Evolutionary conservation across 2,113 vertebrate genomes (phyloP).

Genomic region (Euleptes europaea): DNA sequence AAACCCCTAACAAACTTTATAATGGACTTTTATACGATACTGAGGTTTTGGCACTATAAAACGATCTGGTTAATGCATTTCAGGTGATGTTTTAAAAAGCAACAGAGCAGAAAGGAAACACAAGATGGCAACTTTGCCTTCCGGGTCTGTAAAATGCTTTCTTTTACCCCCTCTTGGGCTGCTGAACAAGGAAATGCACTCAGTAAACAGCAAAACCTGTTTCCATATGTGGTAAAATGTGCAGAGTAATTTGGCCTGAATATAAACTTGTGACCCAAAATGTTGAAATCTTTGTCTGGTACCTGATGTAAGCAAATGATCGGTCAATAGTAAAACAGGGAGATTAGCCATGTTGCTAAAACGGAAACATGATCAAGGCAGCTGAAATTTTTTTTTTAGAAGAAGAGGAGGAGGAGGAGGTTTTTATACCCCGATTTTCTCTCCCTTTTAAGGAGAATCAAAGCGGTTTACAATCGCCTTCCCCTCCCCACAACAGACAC

Average conservation of each 20-base stretch:
- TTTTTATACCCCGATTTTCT: too few species aligned
- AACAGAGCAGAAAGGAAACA: conserved; percentile 49
- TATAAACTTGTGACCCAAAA: conserved; percentile 53
- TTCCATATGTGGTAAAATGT: conserved; percentile 37
- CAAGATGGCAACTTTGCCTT: conserved; percentile 42
- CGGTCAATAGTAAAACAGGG: conserved; percentile 35
- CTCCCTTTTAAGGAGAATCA: too few species aligned
- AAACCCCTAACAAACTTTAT: conserved; percentile 47
- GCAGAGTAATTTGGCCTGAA: conserved; percentile 27
- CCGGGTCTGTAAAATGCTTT: conserved; percentile 27
- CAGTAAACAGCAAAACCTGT: conserved; percentile 51
- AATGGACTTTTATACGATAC: conserved; percentile 61
- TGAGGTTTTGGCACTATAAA: conserved; percentile 66
- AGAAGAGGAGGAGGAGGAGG: too few species aligned
- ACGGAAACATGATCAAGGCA: conserved; percentile 49
- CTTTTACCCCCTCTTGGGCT: conserved; percentile 14
- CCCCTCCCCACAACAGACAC: too few species aligned
- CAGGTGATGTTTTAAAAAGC: conserved; percentile 66
- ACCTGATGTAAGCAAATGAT: conserved; percentile 57
- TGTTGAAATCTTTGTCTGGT: conserved; percentile 51
- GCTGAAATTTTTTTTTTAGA: conserved; percentile 16
- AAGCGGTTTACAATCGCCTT: too few species aligned
- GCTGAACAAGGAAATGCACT: conserved; percentile 38
- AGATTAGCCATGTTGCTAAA: conserved; percentile 53
- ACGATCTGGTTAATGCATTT: conserved; percentile 64